phyloP scores from a whole-genome alignment of 1,140 invertebrate genomes.

The Tetranychus cinnabarinus region DNA sequence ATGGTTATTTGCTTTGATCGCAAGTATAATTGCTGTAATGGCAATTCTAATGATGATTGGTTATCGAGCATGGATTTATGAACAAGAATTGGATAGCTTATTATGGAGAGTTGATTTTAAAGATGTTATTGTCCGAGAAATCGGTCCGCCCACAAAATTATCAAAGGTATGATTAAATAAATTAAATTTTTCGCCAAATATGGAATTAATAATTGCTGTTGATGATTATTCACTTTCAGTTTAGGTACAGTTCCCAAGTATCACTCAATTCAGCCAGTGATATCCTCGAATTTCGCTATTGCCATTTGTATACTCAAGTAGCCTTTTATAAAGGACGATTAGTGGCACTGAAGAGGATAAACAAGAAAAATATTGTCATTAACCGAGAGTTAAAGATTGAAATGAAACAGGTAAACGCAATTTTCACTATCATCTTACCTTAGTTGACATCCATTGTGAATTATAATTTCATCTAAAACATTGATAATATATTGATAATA shows the following conservation, averaged over 20 bases:
- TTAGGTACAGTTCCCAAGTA: constrained; percentile 29
- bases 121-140: constrained; percentile 37
- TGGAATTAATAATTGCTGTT: neutral
- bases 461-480: neutral
- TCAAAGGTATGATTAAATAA: constrained; percentile 4
- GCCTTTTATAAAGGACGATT: constrained; percentile 64
- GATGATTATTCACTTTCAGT: constrained; percentile 1
- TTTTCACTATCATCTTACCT: neutral
- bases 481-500: neutral
- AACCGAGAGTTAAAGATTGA: constrained; percentile 79
- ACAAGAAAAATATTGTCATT: constrained; percentile 65
- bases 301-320: constrained; percentile 60
- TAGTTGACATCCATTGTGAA: neutral
- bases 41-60: constrained; percentile 9
- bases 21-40: neutral
- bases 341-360: constrained; percentile 60
- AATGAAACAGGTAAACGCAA: constrained; percentile 47
- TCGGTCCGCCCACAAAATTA: constrained; percentile 4
- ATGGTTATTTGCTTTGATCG: neutral
- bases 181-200: neutral
- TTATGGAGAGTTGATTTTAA: constrained; percentile 87
- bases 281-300: constrained; percentile 48
- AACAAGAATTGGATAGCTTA: constrained; percentile 74
- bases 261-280: constrained; percentile 62
- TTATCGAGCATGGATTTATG: constrained; percentile 66